Evolutionary conservation across 2,888 invertebrate genomes (phyloP), one percentile per base, ranked within the genome.

Genomic region (Ophion costatus): DNA sequence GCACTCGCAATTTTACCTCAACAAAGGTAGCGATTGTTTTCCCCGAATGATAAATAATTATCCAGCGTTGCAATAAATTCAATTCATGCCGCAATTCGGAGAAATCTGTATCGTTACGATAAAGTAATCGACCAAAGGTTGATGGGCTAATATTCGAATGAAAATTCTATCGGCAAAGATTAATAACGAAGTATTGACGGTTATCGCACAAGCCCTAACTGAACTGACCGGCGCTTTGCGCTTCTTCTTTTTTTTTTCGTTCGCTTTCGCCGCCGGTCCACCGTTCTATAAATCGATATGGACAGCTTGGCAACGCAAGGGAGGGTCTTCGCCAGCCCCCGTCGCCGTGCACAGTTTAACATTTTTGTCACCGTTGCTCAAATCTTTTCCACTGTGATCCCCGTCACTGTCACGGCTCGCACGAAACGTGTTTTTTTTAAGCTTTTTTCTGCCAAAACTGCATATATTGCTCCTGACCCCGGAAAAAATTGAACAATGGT

Each of bases 201-300:
- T 45, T 63, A 33, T 64, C 75, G 56, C 64, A 64, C 66, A 29
- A 64, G 61, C 51, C 75, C 64, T 66, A 33, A 33, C 56, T 20
- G 29, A 29, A 76, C 33, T 64, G 75, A 51, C 63, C 64, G 61
- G 66, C 38, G 56, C 75, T 76, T 33, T 24, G 56, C 56, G 73
- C 59, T 64, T 64, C 51, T 38, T 61, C 56, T 45, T n/a, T 61
- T 64, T 45, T n/a, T 22, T 51, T 56, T 45, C 45, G 10, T 45
- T 51, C 51, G 51, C 51, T 51, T 51, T 51, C 51, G 51, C 51
- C 20, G 20, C 64, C 51, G 29, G 66, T 64, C 51, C 61, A 24
- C 33, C 51, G 75, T 61, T 64, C 20, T 56, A 61, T 76, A 64
- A 76, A 76, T 76, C 75, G 75, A 76, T 76, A 76, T 76, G 75